Conservation (phyloP, 2,888 invertebrate species). For the Cremastobaeus sp. region DNA sequence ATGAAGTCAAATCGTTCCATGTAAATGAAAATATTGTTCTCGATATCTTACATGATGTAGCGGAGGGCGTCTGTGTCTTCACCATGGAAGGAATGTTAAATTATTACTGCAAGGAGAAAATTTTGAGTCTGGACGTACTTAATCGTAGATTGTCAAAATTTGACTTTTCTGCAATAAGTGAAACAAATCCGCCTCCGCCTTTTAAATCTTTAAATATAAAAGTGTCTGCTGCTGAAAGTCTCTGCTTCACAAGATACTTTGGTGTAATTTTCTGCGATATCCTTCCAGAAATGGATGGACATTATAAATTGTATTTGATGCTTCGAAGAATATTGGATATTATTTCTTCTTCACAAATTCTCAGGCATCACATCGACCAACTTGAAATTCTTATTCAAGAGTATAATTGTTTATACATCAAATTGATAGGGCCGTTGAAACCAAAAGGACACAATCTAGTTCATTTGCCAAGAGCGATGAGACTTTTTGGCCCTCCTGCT, state of each 20-base stretch:
- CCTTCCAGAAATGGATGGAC: constrained; percentile 20
- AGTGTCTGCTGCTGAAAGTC: constrained; percentile 30
- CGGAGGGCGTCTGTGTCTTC: constrained; percentile 4
- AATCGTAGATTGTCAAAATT: constrained; percentile 18
- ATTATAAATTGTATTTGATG: constrained; percentile 28
- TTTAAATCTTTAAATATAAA: constrained; percentile 18
- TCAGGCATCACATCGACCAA: constrained; percentile 15
- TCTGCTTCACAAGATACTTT: constrained; percentile 34
- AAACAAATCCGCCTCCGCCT: constrained; percentile 9
- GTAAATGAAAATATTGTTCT: constrained; percentile 8
- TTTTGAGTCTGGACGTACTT: constrained; percentile 4
- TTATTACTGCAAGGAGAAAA: not conserved
- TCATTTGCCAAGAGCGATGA: constrained; percentile 18
- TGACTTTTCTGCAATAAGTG: constrained; percentile 3
- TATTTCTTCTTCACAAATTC: constrained; percentile 4
- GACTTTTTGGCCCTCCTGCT: constrained; percentile 14
- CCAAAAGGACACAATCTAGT: constrained; percentile 9
- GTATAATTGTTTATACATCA: constrained; percentile 4
- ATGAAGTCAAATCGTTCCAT: constrained; percentile 32
- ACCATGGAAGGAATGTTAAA: constrained; percentile 18
- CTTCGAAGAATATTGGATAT: constrained; percentile 38
- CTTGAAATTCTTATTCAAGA: constrained; percentile 29
- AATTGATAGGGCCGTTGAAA: not conserved
- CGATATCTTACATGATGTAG: constrained; percentile 7
- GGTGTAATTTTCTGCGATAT: constrained; percentile 27